phyloP scores from a whole-genome alignment of 2,797 vertebrate genomes.

The Morelia viridis region DNA sequence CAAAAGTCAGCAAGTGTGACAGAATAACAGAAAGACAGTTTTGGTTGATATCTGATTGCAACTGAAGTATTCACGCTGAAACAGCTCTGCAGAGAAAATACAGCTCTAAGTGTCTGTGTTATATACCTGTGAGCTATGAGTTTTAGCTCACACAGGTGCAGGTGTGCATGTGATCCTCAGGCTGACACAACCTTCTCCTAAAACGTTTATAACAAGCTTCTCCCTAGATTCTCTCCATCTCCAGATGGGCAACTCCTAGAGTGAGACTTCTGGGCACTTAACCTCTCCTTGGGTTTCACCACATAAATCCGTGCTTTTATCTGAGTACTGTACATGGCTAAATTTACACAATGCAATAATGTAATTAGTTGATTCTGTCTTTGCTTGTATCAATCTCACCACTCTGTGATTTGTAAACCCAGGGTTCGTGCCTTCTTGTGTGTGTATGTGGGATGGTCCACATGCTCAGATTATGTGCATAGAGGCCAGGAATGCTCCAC shows the following conservation, averaged over 20 bases:
- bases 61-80: slow-evolving; percentile 51
- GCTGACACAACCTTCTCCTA: background rate
- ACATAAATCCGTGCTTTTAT: background rate
- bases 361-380: background rate
- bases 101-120: background rate
- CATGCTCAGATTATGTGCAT: background rate
- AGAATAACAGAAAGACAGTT: slow-evolving; percentile 50
- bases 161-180: too few species aligned
- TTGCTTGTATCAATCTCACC: background rate
- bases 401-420: background rate
- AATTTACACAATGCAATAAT: background rate
- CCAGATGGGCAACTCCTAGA: background rate
- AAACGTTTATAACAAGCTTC: background rate
- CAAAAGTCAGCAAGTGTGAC: slow-evolving; percentile 50
- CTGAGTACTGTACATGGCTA: background rate
- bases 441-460: background rate
- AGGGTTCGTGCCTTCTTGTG: background rate
- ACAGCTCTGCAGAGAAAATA: slow-evolving; percentile 29
- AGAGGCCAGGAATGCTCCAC: background rate
- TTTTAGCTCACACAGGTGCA: too few species aligned
- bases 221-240: background rate
- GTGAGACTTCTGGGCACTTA: background rate
- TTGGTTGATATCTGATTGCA: slow-evolving; percentile 12
- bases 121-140: background rate
- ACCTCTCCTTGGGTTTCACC: background rate